These are phyloP conservation scores for Mayetiola destructor DNA, from an alignment of 2,888 invertebrate genomes.

Conservation along the genomic window DNA sequence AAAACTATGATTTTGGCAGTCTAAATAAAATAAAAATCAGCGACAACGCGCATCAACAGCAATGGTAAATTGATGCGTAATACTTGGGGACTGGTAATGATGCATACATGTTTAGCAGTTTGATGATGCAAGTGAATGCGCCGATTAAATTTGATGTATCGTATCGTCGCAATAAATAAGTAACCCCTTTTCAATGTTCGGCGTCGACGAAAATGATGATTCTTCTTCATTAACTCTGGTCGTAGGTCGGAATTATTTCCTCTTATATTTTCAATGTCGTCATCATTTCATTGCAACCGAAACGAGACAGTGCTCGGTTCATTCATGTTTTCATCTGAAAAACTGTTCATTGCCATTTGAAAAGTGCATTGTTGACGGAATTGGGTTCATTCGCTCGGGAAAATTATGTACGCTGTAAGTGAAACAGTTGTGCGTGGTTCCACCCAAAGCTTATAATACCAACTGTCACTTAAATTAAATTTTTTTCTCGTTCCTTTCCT, in stretches of 20 bases:
- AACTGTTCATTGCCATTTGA: not conserved
- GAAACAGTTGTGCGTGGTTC: slow-evolving; percentile 10
- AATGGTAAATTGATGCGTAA: not conserved
- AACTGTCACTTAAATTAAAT: slow-evolving; percentile 11
- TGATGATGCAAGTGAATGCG: slow-evolving; percentile 9
- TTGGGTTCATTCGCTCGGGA: too few species aligned
- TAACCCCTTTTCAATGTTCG: slow-evolving; percentile 10
- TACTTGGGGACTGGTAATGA: not conserved
- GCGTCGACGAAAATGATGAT: slow-evolving; percentile 1
- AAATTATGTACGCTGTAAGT: not conserved
- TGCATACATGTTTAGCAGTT: not conserved
- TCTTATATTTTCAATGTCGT: not conserved
- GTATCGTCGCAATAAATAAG: slow-evolving; percentile 8
- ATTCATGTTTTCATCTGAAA: not conserved
- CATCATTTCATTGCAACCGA: not conserved
- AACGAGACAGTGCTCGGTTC: not conserved
- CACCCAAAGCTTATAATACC: slow-evolving; percentile 12
- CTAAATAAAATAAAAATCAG: not conserved
- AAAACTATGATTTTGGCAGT: not conserved
- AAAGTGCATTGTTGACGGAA: slow-evolving; percentile 11
- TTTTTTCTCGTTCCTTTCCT: not conserved
- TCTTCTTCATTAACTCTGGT: slow-evolving; percentile 9
- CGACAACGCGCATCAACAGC: not conserved
- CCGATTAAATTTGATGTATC: slow-evolving; percentile 7
- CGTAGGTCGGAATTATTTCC: not conserved